Evolutionary conservation across 2,888 invertebrate genomes (phyloP), one percentile per base, ranked within the genome.

Genomic region (Bombyx huttoni): DNA sequence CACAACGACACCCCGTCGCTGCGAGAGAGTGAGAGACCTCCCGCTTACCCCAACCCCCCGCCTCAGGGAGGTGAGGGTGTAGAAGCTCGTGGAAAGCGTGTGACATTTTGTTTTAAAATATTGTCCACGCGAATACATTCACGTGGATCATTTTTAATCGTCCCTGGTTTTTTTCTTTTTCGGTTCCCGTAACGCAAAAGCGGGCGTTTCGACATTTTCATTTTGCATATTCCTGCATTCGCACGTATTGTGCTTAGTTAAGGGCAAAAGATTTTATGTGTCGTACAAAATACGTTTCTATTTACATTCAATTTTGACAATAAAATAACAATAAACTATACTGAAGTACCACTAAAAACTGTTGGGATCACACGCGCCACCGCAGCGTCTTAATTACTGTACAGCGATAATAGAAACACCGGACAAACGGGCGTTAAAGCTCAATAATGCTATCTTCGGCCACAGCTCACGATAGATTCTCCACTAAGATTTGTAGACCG

Each of bases 51-150:
- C 60, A 53, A 61, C 59, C 56, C 55, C 65, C 54, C 64, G 58
- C 62, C 57, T 55, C 53, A 56, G 56, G 67, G 67, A 67, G 62
- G 60, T 65, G 69, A 65, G 75, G 73, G 73, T 67, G 82, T 68
- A 76, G 78, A 78, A 77, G 77, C 75, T 78, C 83, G 86, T 81
- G 82, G 84, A 86, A 85, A 85, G 83, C 84, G 85, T 87, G 87
- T 87, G 86, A 88, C 86, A 86, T 85, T 87, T 85, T 87, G 87
- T 88, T 88, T 86, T 85, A 87, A 88, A 87, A 88, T 88, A 88
- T 88, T 87, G 86, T 86, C 81, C 82, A 78, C 83, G 76, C 82
- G 82, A 84, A 84, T 80, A 86, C 84, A 78, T 85, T 86, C 83
- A 80, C 81, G 80, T 81, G 83, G 81, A 81, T 82, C 80, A 82